phyloP scores from a whole-genome alignment of 2,888 invertebrate genomes.

The Schizaphis graminum region DNA sequence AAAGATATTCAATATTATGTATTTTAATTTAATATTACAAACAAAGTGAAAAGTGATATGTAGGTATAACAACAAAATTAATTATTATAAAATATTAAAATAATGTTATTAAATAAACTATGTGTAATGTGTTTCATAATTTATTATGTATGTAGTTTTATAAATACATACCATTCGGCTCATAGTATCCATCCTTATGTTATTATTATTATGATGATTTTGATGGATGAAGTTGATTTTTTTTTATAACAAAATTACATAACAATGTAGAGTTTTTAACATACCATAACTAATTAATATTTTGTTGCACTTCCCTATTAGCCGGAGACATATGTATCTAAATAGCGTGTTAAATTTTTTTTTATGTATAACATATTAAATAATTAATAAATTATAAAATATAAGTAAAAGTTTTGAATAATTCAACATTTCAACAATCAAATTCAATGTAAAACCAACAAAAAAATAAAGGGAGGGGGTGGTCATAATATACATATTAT shows the following conservation, averaged over 20 bases:
- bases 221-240: not conserved
- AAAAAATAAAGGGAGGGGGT: not conserved
- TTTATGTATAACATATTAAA: not conserved
- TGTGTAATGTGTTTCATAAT: not conserved
- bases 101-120: not conserved
- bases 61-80: not conserved
- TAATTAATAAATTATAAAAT: not conserved
- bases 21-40: not conserved
- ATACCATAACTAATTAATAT: conserved; percentile 29
- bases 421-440: not conserved
- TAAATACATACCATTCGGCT: not conserved
- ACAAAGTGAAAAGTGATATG: not conserved
- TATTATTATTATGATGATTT: not conserved
- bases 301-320: not conserved
- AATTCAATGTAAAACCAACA: not conserved
- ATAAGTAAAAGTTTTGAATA: not conserved
- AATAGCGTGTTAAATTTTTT: not conserved
- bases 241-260: not conserved
- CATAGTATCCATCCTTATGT: not conserved
- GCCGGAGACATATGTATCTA: not conserved
- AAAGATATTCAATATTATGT: not conserved
- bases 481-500: not conserved
- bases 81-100: no score
- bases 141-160: not conserved
- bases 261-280: not conserved